Evolutionary conservation across 2,113 vertebrate genomes (phyloP), one percentile per base, ranked within the genome.

Genomic region (Natator depressus): DNA sequence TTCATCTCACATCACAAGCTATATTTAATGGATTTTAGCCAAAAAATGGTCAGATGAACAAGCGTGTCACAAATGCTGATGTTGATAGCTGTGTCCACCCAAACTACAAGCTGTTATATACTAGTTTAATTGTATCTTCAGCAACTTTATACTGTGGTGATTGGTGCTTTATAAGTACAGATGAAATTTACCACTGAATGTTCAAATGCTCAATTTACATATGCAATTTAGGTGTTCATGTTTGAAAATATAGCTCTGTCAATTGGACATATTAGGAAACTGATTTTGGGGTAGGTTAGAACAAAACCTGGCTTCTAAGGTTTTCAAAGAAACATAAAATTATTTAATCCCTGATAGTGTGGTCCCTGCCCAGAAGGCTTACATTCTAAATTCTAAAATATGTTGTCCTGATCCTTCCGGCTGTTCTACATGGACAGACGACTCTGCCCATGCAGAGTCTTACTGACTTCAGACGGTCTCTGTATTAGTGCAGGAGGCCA

Each of bases 321-420:
- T 35, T 91, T 80, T 24, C 4, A 59, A 78, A 22, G 3, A 7
- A 7, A 19, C 89, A 27, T 17, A 1, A 62, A 25, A 47, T 86
- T 89, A 20, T 80, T 94, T 75, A 47, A 72, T 20, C 10, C 17
- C 11, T 8, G 6, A 89, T 47, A 80, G 1, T 1, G 20, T 50
- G 6, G 0, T 5, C 11, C 5, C 1, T 4, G 22, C 5, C 6
- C 10, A 10, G 8, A 72, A 72, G 78, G 29, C 2, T 76, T 38
- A 79, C 0, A 31, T 16, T 53, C 29, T 78, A 78, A 1, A 42
- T 72, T 19, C 1, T 47, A 14, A 5, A 51, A 29, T 78, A 78
- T 53, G 62, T 91, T 87, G 5, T 29, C 4, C 5, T 20, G 11
- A 89, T 2, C 8, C 9, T 85, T 29, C 3, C 3, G 75, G 25